Evolutionary conservation across 2,888 invertebrate species (phyloP), one percentile per base, ranked within the genome.

Genomic region (Drosophila putrida): DNA sequence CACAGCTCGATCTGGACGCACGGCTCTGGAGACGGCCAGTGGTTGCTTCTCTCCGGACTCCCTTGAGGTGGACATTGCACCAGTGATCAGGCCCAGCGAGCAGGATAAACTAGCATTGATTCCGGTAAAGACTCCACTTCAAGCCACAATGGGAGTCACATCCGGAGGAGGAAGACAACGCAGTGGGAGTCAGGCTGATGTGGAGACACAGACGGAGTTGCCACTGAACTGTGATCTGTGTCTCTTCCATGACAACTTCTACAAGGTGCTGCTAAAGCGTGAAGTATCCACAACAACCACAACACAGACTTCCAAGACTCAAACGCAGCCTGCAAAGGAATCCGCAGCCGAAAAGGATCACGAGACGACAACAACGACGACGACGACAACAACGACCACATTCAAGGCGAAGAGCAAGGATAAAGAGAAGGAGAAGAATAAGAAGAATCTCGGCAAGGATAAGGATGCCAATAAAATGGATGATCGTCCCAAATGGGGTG

Each of bases 401-500:
- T 91, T 90, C 35, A 90, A 90, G 51, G 90, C 90, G 4, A 91
- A 91, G 60, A 85, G 83, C 50, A 91, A 91, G 71, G 89, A 86
- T 11, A 89, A 91, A 50, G 85, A 88, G 0, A 89, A 85, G 59
- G 85, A 88, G 0, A 89, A 85, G 60, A 63, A 58, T 4, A 90
- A 86, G 39, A 90, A 87, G 41, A 74, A 66, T 2, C 73, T 74
- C 4, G 62, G 78, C 31, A 79, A 78, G 36, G 75, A 82, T 8
- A 88, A 82, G 60, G 89, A 90, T 35, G 65, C 46, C 53, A 78
- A 77, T 51, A 91, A 91, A 84, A 93, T 95, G 82, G 94, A 94
- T 89, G 94, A 94, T 91, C 93, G 96, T 63, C 95, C 95, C 10
- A 95, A 96, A 92, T 95, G 96, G 96, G 95, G 95, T 43, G 96